These are phyloP conservation scores for Hafferia zeledoni DNA, from an alignment of 2,797 vertebrate species.

Conservation along the genomic window DNA sequence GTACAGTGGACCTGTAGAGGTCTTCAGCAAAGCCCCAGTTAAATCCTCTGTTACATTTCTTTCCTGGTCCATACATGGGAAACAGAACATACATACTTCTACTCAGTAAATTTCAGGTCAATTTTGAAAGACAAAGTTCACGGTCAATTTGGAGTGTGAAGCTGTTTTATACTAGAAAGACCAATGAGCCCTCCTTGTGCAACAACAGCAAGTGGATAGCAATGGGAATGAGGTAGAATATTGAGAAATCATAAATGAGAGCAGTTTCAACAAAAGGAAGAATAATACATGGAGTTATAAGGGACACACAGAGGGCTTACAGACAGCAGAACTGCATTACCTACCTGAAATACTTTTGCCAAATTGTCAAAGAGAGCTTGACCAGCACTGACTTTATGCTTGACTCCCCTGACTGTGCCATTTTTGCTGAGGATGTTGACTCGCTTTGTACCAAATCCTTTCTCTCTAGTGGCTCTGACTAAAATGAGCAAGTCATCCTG, in stretches of 20 bases:
- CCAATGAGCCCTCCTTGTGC: neutral
- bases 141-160: neutral
- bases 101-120: neutral
- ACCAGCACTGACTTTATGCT: conserved; percentile 96
- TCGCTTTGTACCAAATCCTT: conserved; percentile 86
- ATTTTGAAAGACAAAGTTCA: neutral
- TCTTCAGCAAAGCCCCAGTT: neutral
- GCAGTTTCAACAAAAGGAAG: neutral
- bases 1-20: neutral
- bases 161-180: neutral
- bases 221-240: neutral
- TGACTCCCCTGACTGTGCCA: conserved; percentile 94
- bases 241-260: neutral
- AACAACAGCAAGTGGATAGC: neutral
- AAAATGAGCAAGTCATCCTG: conserved; percentile 88
- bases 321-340: conserved; percentile 35
- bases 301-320: neutral
- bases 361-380: conserved; percentile 95
- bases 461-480: conserved; percentile 86
- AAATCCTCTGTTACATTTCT: neutral
- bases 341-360: conserved; percentile 86
- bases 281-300: neutral
- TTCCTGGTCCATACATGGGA: neutral
- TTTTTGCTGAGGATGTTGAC: conserved; percentile 98
- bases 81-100: neutral